These are phyloP conservation scores for Acipenser ruthenus DNA, from an alignment of 2,797 vertebrate genomes.

Conservation along the genomic window DNA sequence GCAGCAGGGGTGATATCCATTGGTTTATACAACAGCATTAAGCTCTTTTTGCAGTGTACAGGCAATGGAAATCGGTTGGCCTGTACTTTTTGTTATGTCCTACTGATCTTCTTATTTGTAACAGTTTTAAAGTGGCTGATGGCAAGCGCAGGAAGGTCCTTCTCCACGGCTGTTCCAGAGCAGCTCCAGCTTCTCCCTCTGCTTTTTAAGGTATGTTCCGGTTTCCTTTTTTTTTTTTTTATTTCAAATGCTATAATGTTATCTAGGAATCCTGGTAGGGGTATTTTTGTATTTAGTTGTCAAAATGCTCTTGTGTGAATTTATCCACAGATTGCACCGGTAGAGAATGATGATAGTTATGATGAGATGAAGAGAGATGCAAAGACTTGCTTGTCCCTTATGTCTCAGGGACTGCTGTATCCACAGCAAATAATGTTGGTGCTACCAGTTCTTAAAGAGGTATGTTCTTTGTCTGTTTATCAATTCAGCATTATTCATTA, in stretches of 20 bases:
- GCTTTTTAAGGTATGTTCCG: conserved; percentile 80
- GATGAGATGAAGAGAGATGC: conserved; percentile 96
- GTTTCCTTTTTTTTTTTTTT: no score
- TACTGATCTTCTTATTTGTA: conserved; percentile 15
- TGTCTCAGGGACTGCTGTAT: conserved; percentile 95
- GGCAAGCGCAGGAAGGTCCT: conserved; percentile 87
- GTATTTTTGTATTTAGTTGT: no score
- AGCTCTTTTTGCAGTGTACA: no score
- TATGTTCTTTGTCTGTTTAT: conserved; percentile 23
- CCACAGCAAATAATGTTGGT: conserved; percentile 90
- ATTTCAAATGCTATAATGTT: no score
- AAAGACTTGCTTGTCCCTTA: conserved; percentile 88
- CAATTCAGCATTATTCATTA: no score
- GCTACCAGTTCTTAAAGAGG: conserved; percentile 79
- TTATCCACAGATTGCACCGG: conserved; percentile 78
- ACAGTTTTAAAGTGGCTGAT: conserved; percentile 95
- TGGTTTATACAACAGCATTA: no score
- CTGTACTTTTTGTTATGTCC: no score
- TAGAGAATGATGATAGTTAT: conserved; percentile 93
- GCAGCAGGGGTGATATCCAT: no score
- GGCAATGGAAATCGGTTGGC: no score
- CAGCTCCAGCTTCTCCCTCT: conserved; percentile 86
- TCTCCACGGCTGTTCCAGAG: conserved; percentile 83
- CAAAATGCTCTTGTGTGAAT: no score
- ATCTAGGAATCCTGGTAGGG: no score